Conservation (phyloP, 2,113 vertebrate species). For the Oncorhynchus nerka region DNA sequence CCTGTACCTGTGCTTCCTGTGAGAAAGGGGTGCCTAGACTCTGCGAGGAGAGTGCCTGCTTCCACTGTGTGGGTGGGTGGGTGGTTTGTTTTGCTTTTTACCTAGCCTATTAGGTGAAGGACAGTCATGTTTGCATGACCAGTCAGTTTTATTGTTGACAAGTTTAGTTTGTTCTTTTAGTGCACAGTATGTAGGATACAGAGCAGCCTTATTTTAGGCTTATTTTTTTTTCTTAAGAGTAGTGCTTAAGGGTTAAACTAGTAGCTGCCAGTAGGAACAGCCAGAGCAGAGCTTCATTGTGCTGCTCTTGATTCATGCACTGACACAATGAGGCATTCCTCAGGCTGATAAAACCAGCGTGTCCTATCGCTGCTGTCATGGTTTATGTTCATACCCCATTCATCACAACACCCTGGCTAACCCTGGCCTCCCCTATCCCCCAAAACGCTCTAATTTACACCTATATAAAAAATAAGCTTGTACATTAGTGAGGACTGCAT, state of each 20-base stretch:
- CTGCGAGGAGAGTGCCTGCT: not conserved
- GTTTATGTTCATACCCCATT: slow-evolving; percentile 26
- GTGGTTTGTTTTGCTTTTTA: not conserved
- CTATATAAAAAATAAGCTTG: too few relatives aligned
- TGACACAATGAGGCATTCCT: slow-evolving; percentile 66
- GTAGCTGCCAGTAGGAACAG: too few relatives aligned
- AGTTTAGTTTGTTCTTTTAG: not conserved
- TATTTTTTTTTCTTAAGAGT: not conserved
- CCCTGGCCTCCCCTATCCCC: not conserved
- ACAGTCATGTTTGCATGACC: not conserved
- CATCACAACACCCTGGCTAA: slow-evolving; percentile 22
- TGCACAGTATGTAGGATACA: not conserved
- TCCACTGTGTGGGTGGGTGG: not conserved
- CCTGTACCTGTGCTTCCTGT: not conserved
- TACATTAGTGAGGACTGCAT: not conserved
- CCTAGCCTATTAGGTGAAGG: not conserved
- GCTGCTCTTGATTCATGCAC: slow-evolving; percentile 55
- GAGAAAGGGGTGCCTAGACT: slow-evolving; percentile 13
- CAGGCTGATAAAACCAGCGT: slow-evolving; percentile 36
- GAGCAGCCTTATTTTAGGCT: not conserved
- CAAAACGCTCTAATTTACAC: not conserved
- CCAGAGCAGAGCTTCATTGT: not conserved
- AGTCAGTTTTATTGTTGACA: not conserved
- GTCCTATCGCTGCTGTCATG: slow-evolving; percentile 28
- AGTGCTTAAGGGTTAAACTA: not conserved